Evolutionary conservation across 1,140 invertebrate species (phyloP).

Genomic region (Lepidurus couesii): DNA sequence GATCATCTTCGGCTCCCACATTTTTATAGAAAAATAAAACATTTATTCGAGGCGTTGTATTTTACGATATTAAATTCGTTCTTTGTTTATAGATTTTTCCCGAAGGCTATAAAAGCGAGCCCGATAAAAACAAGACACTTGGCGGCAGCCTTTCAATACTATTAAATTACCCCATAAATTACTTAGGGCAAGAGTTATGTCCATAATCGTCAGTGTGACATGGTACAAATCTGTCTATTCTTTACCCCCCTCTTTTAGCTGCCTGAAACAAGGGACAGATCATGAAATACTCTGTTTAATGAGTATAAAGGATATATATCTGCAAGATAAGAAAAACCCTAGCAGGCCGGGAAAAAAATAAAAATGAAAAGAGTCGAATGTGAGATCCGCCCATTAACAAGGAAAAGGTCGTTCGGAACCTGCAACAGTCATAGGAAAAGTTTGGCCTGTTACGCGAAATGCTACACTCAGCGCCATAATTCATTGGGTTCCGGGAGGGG

Average conservation of each 20-base stretch:
- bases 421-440: background rate
- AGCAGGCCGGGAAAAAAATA: background rate
- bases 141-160: background rate
- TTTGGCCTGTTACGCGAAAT: background rate
- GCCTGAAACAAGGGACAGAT: slow-evolving; percentile 3
- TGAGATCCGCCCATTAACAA: slow-evolving; percentile 21
- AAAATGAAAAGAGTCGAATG: background rate
- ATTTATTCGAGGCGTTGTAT: too few relatives aligned
- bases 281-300: slow-evolving; percentile 11
- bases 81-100: too few relatives aligned
- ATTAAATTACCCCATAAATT: slow-evolving; percentile 24
- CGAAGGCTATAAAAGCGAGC: too few relatives aligned
- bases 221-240: slow-evolving; percentile 14
- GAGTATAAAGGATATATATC: slow-evolving; percentile 1
- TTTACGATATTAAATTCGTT: too few relatives aligned
- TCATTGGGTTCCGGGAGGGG: slow-evolving; percentile 2
- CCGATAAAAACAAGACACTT: background rate
- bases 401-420: slow-evolving; percentile 14
- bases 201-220: slow-evolving; percentile 20
- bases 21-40: too few relatives aligned
- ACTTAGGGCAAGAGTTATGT: slow-evolving; percentile 15
- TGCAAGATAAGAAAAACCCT: background rate
- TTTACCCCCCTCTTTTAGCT: background rate
- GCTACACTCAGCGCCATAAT: slow-evolving; percentile 21
- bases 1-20: too few relatives aligned